Conservation (phyloP, 2,113 vertebrate genomes). For the Isichthys henryi region DNA sequence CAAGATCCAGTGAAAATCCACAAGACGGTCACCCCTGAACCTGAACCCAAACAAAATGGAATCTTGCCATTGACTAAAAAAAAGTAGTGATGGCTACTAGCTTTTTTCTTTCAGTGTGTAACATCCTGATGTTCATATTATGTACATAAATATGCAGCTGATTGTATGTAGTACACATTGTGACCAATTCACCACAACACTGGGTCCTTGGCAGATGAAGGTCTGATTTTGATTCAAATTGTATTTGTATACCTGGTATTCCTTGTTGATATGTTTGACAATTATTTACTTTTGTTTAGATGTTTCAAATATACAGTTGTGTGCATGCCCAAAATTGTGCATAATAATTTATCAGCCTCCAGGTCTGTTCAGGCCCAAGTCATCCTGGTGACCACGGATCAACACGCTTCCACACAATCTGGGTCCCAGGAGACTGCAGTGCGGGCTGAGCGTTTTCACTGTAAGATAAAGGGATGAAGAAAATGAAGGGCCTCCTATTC, state of each 20-base stretch:
- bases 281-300: not conserved
- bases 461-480: not conserved
- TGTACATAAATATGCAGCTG: not conserved
- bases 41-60: not conserved
- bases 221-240: not conserved
- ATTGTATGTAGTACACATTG: not conserved
- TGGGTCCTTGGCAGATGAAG: not conserved
- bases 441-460: not conserved
- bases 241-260: not conserved
- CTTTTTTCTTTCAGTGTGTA: not conserved
- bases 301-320: not conserved
- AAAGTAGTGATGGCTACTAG: not conserved
- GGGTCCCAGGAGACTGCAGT: not conserved
- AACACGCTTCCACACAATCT: not conserved
- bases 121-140: not conserved
- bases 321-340: not conserved
- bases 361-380: not conserved
- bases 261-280: not conserved
- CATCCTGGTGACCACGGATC: not conserved
- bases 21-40: not conserved
- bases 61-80: not conserved
- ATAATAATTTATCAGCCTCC: not conserved
- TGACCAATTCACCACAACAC: not conserved
- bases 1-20: not conserved
- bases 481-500: not conserved